Percentiles rank a stretch among this genome's conserved stretches.
phyloP scores from a whole-genome alignment of 2,797 vertebrate genomes.

The Acanthis flammea region DNA sequence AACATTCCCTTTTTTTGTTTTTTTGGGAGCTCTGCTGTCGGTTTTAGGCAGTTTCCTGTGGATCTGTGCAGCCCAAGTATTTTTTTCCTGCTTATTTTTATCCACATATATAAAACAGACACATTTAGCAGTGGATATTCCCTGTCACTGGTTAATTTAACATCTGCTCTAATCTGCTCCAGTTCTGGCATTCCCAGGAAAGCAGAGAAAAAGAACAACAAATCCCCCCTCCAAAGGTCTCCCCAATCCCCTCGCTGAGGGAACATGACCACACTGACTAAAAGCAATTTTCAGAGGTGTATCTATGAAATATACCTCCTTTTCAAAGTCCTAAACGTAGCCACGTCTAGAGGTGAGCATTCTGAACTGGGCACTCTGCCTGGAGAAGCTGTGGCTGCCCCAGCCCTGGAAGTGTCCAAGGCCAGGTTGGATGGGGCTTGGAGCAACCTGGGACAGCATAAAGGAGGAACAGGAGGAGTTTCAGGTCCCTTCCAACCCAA shows the following conservation, averaged over 20 bases:
- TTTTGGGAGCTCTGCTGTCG: neutral
- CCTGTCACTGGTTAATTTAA: neutral
- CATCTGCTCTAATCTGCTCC: neutral
- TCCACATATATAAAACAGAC: neutral
- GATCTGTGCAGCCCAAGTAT: neutral
- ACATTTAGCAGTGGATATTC: neutral
- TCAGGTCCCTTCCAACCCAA: neutral
- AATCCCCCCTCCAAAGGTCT: neutral
- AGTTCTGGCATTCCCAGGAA: neutral
- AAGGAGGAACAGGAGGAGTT: neutral
- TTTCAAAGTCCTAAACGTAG: neutral
- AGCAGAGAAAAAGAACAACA: neutral
- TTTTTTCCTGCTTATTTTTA: neutral
- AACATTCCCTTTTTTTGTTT: neutral
- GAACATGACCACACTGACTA: fast-evolving
- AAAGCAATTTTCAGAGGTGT: fast-evolving
- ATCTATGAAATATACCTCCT: neutral
- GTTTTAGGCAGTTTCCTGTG: neutral
- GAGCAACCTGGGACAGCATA: neutral
- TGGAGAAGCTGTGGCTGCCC: neutral
- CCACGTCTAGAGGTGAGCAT: neutral
- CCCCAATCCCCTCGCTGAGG: neutral
- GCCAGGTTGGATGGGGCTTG: neutral
- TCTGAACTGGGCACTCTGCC: neutral
- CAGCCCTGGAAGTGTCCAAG: neutral